Evolutionary conservation across 2,797 vertebrate species (phyloP), one percentile per base, ranked within the genome.

Genomic region (Heterohyrax brucei): DNA sequence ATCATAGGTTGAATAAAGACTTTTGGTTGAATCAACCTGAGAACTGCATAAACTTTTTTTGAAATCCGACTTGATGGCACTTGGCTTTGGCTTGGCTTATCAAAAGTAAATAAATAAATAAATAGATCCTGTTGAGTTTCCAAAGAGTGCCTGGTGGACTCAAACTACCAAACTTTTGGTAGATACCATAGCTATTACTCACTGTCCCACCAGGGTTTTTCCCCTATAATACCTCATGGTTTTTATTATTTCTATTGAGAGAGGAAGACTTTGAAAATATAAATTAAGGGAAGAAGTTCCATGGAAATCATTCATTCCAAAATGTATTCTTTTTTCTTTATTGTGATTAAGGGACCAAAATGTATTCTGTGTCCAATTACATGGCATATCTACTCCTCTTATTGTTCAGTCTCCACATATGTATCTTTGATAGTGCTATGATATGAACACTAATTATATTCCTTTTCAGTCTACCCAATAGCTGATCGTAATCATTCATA

Each of bases 211-310:
- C 53, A 56, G 53, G 53, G 53, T 56, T 56, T 56, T 13, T 16
- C 50, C 46, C 10, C 16, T 50, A 78, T 0, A 86, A 19, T 92
- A 84, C 30, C 10, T 16, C 81, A 21, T 33, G 66, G 30, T 0
- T 28, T 66, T 93, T 66, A 44, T 10, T 89, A 39, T 75, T 73
- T n/a, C 24, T 4, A 8, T 50, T 80, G n/a, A 73, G n/a, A 93
- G 9, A 21, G 4, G 48, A 89, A 86, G 19, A 93, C 75, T 75
- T 44, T 79, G 3, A 95, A 87, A 82, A 30, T 61, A 75, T 70
- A 73, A 73, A 18, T 53, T 66, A 61, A 6, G 9, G 3, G 2
- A 1, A 3, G 56, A 92, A 84, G 1, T 62, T 33, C 2, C 46
- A 21, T 59, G 22, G 39, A 94, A 86, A 86, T 78, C 5, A 79